Evolutionary conservation across 2,888 invertebrate species (phyloP).

Genomic region (Drosophila anomelani): DNA sequence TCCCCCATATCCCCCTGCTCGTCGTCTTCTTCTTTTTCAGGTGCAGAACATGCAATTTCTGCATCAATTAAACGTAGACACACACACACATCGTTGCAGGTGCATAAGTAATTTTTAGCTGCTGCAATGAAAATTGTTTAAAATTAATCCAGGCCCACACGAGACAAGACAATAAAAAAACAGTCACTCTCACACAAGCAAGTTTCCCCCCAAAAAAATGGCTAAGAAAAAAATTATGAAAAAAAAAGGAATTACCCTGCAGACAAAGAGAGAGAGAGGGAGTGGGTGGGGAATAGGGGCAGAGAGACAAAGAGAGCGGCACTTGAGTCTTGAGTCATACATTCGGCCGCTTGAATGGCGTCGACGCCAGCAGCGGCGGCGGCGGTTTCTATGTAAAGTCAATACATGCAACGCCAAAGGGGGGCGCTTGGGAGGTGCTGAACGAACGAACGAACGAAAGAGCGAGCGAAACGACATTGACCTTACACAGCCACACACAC

Average conservation of each 20-base stretch:
- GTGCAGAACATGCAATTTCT: slow-evolving; percentile 70
- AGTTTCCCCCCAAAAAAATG: slow-evolving; percentile 34
- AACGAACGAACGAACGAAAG: slow-evolving; percentile 48
- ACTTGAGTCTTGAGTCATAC: slow-evolving; percentile 79
- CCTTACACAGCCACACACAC: slow-evolving; percentile 72
- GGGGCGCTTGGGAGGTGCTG: slow-evolving; percentile 29
- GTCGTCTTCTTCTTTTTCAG: slow-evolving; percentile 19
- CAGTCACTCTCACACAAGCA: slow-evolving; percentile 22
- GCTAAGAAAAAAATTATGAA: slow-evolving; percentile 24
- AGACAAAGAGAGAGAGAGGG: slow-evolving; percentile 1
- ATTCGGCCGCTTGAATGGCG: slow-evolving; percentile 66
- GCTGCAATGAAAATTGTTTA: slow-evolving; percentile 68
- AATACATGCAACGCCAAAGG: slow-evolving; percentile 64
- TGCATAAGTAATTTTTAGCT: slow-evolving; percentile 71
- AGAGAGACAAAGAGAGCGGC: slow-evolving; percentile 35
- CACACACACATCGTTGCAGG: slow-evolving; percentile 14
- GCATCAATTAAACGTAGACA: slow-evolving; percentile 75
- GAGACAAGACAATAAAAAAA: slow-evolving; percentile 43
- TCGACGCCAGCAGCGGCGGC: slow-evolving; percentile 38
- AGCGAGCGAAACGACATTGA: slow-evolving; percentile 80
- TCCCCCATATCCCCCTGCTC: slow-evolving; percentile 1
- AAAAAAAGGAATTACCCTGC: slow-evolving; percentile 40
- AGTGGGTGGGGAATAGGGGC: slow-evolving; percentile 2
- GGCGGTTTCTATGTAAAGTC: slow-evolving; percentile 40
- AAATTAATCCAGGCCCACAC: slow-evolving; percentile 64